These are phyloP conservation scores for Prosopocoilus inquinatus DNA, from an alignment of 2,888 invertebrate genomes.

Conservation along the genomic window DNA sequence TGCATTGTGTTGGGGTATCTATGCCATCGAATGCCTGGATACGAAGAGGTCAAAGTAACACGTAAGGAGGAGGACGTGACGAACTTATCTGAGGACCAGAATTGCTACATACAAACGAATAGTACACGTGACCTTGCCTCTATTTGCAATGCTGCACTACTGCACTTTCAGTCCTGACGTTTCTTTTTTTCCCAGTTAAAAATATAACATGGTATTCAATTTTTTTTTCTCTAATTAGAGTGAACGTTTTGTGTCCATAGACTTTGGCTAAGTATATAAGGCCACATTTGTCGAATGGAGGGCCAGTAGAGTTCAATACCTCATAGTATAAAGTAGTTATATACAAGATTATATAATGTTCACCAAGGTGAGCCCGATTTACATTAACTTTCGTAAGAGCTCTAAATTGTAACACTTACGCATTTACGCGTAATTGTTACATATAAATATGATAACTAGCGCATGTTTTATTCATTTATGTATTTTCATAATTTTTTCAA, in stretches of 20 bases:
- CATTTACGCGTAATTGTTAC: too few relatives aligned
- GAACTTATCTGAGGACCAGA: not conserved
- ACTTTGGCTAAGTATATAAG: conserved; percentile 37
- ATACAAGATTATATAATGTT: conserved; percentile 36
- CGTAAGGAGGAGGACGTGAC: conserved; percentile 4
- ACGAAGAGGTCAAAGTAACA: conserved; percentile 4
- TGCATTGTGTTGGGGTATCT: not conserved
- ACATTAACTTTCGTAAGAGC: not conserved
- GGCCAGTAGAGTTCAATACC: conserved; percentile 36
- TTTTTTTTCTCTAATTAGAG: conserved; percentile 31
- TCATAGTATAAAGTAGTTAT: conserved; percentile 27
- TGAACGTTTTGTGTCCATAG: conserved; percentile 31
- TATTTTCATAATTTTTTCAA: too few relatives aligned
- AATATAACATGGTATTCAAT: conserved; percentile 18
- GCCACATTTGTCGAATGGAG: conserved; percentile 26
- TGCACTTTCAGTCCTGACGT: conserved; percentile 22
- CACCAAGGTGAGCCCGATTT: conserved; percentile 34
- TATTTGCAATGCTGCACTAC: conserved; percentile 15
- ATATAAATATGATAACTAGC: too few relatives aligned
- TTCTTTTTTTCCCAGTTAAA: conserved; percentile 13
- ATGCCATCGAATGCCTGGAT: not conserved
- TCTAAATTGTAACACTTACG: too few relatives aligned
- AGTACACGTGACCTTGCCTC: conserved; percentile 23
- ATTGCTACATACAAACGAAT: not conserved
- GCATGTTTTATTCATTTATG: too few relatives aligned